Base-by-base conservation (phyloP, 2,888 invertebrate species). In the Nymphalis urticae region DNA sequence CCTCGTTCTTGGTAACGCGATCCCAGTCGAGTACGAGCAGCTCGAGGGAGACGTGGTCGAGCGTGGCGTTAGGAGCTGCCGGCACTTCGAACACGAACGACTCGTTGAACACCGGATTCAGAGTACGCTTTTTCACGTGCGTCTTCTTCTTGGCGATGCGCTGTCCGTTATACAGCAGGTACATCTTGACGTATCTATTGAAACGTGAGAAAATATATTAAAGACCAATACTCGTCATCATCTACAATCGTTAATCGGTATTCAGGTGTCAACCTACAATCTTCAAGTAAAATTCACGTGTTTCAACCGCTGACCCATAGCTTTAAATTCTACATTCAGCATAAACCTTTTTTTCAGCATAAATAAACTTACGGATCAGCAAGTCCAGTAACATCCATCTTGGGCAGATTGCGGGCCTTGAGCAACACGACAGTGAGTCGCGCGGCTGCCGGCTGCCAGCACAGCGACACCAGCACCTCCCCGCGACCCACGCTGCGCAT, bases 81-180 rank as follows among this genome's bases (percentile, higher is more conserved):
- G 98, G 98, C 75, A 99, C 97, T 81, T 99, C 99, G 86, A 99
- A 99, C 66, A 98, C 97, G 90, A 99, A 99, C 65, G 98, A 98
- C 92, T 99, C 99, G 93, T 99, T 99, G 94, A 98, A 99, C 67
- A 99, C 98, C 0, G 99, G 99, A 93, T 98, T 98, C 78, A 98
- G 93, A 1, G 99, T 99, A 68, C 98, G 95, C 89, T 98, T 99
- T 94, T 99, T 99, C 62, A 99, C 98, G 87, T 99, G 99, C 0
- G 99, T 99, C 94, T 99, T 99, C 95, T 99, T 99, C 94, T 99
- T 99, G 62, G 98, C 98, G 80, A 99, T 97, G 75, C 99, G 96
- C 85, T 99, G 98, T n/a, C 98, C 97, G 90, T 99, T 98, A 93
- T 97, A 98, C 66, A 98, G 94, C 79, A 99, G 94, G 90, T 99